phyloP scores from a whole-genome alignment of 2,797 vertebrate species.

The Halcyon badia region DNA sequence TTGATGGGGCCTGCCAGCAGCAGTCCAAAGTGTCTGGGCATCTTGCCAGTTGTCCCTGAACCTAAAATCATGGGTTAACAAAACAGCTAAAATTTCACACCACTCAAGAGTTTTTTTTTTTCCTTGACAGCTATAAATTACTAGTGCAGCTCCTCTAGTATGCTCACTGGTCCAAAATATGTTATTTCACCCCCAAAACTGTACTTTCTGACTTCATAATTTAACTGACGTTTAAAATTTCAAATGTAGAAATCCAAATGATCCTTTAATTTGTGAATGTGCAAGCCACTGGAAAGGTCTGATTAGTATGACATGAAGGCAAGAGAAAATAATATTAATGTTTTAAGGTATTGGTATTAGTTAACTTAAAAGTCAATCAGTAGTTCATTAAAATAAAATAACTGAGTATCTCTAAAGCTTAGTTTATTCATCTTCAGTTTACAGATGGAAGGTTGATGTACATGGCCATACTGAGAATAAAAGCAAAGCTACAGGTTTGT shows the following conservation, averaged over 20 bases:
- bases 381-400: background rate
- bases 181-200: background rate
- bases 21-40: background rate
- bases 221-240: background rate
- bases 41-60: constrained; percentile 19
- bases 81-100: constrained; percentile 38
- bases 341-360: background rate
- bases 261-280: background rate
- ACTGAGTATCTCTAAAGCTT: background rate
- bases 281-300: background rate
- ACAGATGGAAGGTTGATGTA: background rate
- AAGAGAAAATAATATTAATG: background rate
- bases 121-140: background rate
- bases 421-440: background rate
- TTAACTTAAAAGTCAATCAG: background rate
- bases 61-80: constrained; percentile 34
- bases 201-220: background rate
- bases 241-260: background rate
- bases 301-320: background rate
- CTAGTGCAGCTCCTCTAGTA: background rate
- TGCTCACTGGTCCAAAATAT: background rate
- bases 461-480: background rate
- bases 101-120: background rate
- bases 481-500: background rate
- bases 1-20: background rate